Evolutionary conservation across 2,797 vertebrate species (phyloP), one percentile per base, ranked within the genome.

Genomic region (Sandelia bainsii): DNA sequence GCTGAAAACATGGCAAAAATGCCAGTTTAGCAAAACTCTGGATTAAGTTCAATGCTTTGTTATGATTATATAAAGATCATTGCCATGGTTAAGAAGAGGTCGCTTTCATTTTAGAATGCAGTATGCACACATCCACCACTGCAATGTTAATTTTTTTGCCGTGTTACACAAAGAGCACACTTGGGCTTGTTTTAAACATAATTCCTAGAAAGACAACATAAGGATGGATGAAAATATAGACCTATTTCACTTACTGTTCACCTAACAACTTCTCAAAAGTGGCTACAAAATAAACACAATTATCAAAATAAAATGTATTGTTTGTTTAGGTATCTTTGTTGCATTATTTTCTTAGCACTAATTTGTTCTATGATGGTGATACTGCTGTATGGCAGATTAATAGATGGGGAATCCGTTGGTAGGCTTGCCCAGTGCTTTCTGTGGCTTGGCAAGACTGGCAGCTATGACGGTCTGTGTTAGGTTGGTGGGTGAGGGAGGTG

Each of bases 391-490:
- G 74, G 52, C 62, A 39, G 50, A 75, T 37, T 59, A 79, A 75
- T 53, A 64, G 39, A 80, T 42, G 37, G 58, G 34, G 45, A 72
- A 57, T 81, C 42, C 78, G 62, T 73, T 72, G 67, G 58, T 13
- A 46, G 65, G 69, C 63, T 45, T 67, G 64, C 29, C 56, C 46
- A 3, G 44, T 54, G 63, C 66, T 69, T 73, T 67, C 34, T 80
- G 64, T 0, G 6, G 58, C 56, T 76, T 64, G 84, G 69, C 63
- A 76, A 59, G 62, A 80, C 37, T 62, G 65, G 76, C 51, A 84
- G 63, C 54, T 44, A 52, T 62, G 63, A 9, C 40, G 0, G 6
- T 56, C 16, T 32, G 57, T 48, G 20, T 58, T 45, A 29, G 46
- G 50, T 61, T 32, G 13, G 67, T 40, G 58, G 46, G 58, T 42